Evolutionary conservation across 2,113 vertebrate species (phyloP).

Genomic region (Calidris pugnax): DNA sequence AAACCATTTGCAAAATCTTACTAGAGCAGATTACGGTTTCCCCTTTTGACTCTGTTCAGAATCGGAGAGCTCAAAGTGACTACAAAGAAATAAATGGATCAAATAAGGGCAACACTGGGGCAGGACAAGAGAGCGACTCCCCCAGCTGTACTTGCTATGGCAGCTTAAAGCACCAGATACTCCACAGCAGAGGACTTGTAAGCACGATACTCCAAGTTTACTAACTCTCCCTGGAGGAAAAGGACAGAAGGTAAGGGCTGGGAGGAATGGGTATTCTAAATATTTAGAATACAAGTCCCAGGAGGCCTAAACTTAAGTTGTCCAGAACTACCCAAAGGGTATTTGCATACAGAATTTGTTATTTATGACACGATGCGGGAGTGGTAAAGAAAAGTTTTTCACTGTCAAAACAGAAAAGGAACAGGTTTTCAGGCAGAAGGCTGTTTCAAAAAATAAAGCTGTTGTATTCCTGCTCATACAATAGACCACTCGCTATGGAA

Average conservation of each 20-base stretch:
- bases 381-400: background rate
- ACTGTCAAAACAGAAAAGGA: conserved; percentile 14
- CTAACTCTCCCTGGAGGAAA: background rate
- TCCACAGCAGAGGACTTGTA: background rate
- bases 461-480: background rate
- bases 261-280: background rate
- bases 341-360: background rate
- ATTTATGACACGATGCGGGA: background rate
- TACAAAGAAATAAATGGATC: background rate
- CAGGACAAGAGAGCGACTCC: background rate
- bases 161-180: background rate
- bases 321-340: background rate
- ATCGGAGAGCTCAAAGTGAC: background rate
- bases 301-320: background rate
- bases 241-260: background rate
- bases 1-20: background rate
- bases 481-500: background rate
- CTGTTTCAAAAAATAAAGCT: background rate
- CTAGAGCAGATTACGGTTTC: background rate
- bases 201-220: background rate
- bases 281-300: background rate
- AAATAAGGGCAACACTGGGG: background rate
- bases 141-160: background rate
- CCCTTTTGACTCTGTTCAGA: background rate
- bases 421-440: background rate